phyloP scores from a whole-genome alignment of 2,888 invertebrate species.

The Nasonovia ribisnigri region DNA sequence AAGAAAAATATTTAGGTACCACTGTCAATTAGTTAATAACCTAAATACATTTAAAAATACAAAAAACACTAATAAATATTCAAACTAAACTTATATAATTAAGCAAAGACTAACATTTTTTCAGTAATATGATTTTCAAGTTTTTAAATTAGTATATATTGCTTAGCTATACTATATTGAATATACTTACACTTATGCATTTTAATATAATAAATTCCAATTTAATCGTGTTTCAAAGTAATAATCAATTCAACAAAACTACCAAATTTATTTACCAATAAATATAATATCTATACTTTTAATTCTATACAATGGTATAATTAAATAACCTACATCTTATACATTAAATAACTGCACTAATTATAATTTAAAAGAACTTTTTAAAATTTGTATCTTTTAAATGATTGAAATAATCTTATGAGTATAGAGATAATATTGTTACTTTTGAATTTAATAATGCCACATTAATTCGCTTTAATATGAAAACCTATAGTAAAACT shows the following conservation, averaged over 20 bases:
- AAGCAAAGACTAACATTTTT: neutral
- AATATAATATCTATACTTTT: no score
- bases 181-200: neutral
- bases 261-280: no score
- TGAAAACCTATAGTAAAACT: no score
- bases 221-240: no score
- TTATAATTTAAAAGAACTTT: no score
- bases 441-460: no score
- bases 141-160: neutral
- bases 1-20: neutral
- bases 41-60: neutral
- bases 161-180: neutral
- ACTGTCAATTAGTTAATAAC: neutral
- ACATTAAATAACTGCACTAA: neutral
- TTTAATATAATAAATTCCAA: no score
- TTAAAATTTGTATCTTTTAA: no score
- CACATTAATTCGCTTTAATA: no score
- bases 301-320: neutral
- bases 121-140: neutral
- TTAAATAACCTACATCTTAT: neutral
- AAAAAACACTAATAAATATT: neutral
- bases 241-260: no score
- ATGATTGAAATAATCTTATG: no score
- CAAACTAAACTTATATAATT: neutral
- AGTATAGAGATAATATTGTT: no score